Conservation (phyloP, 2,113 vertebrate species). For the Dolichallabes microphthalmus region DNA sequence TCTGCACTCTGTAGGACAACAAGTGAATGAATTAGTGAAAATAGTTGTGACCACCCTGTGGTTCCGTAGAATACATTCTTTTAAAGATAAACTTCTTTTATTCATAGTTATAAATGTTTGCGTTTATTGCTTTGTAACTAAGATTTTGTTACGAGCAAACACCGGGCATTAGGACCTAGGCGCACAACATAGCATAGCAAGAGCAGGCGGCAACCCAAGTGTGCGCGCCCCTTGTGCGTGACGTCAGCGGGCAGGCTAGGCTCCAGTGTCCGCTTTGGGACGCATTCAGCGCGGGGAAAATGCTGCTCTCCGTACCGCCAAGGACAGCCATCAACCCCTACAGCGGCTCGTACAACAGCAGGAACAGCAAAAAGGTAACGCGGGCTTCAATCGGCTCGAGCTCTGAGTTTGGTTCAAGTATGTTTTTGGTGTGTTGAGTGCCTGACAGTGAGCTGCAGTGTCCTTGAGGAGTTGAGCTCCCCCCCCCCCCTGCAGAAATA, state of each 20-base stretch:
- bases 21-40: too few relatives aligned
- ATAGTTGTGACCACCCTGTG: too few relatives aligned
- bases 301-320: slow-evolving; percentile 92
- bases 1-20: too few relatives aligned
- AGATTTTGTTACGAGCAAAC: background rate
- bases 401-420: background rate
- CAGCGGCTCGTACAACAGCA: slow-evolving; percentile 80
- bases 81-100: too few relatives aligned
- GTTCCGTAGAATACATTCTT: too few relatives aligned
- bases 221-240: slow-evolving; percentile 52
- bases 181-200: background rate
- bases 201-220: background rate
- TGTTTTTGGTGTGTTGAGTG: slow-evolving; percentile 36
- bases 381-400: slow-evolving; percentile 17
- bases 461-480: slow-evolving; percentile 71
- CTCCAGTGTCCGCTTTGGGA: slow-evolving; percentile 71
- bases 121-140: background rate
- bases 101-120: too few relatives aligned
- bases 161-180: background rate
- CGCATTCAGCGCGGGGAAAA: slow-evolving; percentile 80
- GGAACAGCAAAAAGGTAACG: slow-evolving; percentile 89
- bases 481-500: background rate
- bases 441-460: slow-evolving; percentile 73
- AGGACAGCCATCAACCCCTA: slow-evolving; percentile 88
- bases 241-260: slow-evolving; percentile 81